These are phyloP conservation scores for Hycleus cichorii DNA, from an alignment of 1,140 invertebrate species.

Conservation along the genomic window DNA sequence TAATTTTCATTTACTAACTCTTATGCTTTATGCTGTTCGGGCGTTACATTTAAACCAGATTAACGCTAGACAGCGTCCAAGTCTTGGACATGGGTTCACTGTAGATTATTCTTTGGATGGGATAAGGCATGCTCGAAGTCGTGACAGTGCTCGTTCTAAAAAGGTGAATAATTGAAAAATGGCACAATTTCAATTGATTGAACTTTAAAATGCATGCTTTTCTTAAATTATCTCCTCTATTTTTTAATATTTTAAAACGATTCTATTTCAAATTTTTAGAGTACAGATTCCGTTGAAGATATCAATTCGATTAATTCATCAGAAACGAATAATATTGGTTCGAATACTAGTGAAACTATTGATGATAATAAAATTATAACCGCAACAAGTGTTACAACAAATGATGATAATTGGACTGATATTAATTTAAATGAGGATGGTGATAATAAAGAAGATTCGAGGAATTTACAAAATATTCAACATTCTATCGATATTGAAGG, in stretches of 20 bases:
- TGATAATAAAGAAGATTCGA: slow-evolving; percentile 57
- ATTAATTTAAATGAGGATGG: slow-evolving; percentile 83
- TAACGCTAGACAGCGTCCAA: slow-evolving; percentile 41
- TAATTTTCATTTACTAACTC: slow-evolving; percentile 29
- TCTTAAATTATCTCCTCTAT: background rate
- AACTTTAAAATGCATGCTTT: slow-evolving; percentile 1
- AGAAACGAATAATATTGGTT: slow-evolving; percentile 59
- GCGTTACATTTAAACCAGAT: slow-evolving; percentile 36
- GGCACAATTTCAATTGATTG: slow-evolving; percentile 9
- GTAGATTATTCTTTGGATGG: slow-evolving; percentile 44
- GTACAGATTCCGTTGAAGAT: slow-evolving; percentile 71
- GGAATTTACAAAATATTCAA: slow-evolving; percentile 52
- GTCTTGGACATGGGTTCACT: slow-evolving; percentile 42
- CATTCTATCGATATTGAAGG: slow-evolving; percentile 47
- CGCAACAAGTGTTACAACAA: slow-evolving; percentile 30
- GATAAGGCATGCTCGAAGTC: slow-evolving; percentile 41
- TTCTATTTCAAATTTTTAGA: slow-evolving; percentile 46
- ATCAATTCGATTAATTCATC: slow-evolving; percentile 59
- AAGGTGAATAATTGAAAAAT: slow-evolving; percentile 24
- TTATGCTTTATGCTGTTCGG: slow-evolving; percentile 2
- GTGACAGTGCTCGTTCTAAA: slow-evolving; percentile 39
- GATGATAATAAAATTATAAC: slow-evolving; percentile 56
- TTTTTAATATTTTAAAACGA: background rate
- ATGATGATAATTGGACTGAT: slow-evolving; percentile 85
- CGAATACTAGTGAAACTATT: slow-evolving; percentile 53